These are phyloP conservation scores for Nomada hirtipes DNA, from an alignment of 2,888 invertebrate species.

Conservation along the genomic window DNA sequence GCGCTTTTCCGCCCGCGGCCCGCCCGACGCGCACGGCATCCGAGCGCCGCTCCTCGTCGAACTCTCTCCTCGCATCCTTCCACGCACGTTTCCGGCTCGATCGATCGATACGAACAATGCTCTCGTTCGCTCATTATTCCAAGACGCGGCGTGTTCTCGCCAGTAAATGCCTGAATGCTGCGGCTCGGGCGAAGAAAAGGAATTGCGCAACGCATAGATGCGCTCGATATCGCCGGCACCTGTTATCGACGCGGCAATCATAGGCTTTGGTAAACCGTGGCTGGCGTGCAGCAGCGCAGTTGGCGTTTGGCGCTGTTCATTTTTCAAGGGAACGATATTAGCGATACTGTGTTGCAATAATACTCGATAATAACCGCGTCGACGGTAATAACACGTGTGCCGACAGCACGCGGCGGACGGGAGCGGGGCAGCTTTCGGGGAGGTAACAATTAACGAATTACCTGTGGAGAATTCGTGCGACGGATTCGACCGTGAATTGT, in stretches of 20 bases:
- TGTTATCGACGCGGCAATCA: background rate
- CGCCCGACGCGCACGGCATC: constrained; percentile 15
- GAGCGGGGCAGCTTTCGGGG: background rate
- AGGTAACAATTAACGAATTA: constrained; percentile 32
- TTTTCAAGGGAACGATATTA: background rate
- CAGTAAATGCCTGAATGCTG: no score
- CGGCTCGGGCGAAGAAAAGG: no score
- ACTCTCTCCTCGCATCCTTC: constrained; percentile 15
- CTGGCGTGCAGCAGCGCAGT: no score
- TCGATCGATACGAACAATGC: constrained; percentile 9
- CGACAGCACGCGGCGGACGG: no score
- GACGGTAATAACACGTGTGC: background rate
- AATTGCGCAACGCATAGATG: no score
- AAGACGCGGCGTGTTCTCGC: no score
- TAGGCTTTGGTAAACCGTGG: no score
- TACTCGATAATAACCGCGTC: background rate
- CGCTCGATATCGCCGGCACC: background rate
- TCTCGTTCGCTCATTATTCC: background rate
- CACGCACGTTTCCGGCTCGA: constrained; percentile 35
- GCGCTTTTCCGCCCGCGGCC: constrained; percentile 53
- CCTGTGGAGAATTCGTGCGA: constrained; percentile 8
- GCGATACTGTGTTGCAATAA: background rate
- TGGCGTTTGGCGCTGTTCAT: no score
- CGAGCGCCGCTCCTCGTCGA: background rate
- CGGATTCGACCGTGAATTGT: constrained; percentile 58